Base-by-base conservation (phyloP, 2,113 vertebrate species). In the Dendrocopos noguchii region DNA sequence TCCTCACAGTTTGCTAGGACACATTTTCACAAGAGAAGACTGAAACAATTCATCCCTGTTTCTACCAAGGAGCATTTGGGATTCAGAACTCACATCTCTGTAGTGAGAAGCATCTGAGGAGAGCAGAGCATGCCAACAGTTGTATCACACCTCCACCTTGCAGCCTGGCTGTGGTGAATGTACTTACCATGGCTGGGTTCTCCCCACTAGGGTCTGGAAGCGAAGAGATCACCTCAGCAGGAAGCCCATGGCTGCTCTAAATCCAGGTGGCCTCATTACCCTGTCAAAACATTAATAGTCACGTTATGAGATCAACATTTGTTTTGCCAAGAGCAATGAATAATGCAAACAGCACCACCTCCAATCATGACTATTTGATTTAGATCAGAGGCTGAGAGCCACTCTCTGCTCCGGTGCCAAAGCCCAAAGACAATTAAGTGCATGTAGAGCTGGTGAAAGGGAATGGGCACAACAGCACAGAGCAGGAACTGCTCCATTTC, bases 261-360 rank as follows among this genome's bases (percentile, higher is more conserved):
- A 85, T 88, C 86, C 71, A 91, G 80, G 94, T 82, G 86, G 73
- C 91, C 95, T 75, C 68, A 27, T 80, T 94, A 61, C 67, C 63
- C 66, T 56, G 74, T 75, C 78, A 81, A 70, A 91, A 91, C 89
- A 96, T 96, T 95, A 91, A 91, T 34, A 59, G 80, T 44, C 67
- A 4, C 33, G 27, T 76, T 85, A 18, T 53, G 93, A 93, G 73
- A 94, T 87, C 72, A 94, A 82, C 90, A 80, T 84, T 96, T 95
- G 78, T 77, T 96, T 90, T 91, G 78, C 88, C 85, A 94, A 88
- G 60, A 96, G 90, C 63, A 9, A 95, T 84, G 70, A 94, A 87
- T 84, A 91, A 95, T 85, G 74, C 33, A 42, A 97, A 50, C 75
- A 60, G 14, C 59, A 56, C 28, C 10, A 52, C 77, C 72, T 81